A percentile compares a stretch with the other conserved stretches of the same genome.
phyloP scores from a whole-genome alignment of 2,113 vertebrate genomes.

The Corvus moneduloides region DNA sequence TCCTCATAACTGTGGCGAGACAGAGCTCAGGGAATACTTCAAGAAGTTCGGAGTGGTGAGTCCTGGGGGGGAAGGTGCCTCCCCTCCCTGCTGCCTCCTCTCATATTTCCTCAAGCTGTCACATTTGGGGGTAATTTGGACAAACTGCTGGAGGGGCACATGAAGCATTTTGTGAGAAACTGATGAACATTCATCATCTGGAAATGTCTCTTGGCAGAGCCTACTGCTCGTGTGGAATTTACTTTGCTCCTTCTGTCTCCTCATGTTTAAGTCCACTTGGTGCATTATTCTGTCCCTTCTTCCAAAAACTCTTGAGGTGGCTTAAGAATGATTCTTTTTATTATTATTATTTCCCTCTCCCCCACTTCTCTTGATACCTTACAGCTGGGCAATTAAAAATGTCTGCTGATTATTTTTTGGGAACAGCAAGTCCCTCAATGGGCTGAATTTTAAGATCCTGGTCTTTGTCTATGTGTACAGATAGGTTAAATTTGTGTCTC shows the following conservation, averaged over 20 bases:
- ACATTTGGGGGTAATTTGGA: background rate
- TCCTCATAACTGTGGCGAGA: slow-evolving; percentile 99
- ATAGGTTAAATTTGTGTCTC: background rate
- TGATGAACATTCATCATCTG: background rate
- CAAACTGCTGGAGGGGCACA: background rate
- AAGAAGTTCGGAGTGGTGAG: slow-evolving; percentile 99
- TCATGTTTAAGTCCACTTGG: background rate
- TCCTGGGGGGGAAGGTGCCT: slow-evolving; percentile 25
- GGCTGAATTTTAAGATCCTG: background rate
- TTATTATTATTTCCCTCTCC: background rate
- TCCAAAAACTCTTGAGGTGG: background rate
- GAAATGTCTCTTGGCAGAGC: background rate
- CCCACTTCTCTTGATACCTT: background rate
- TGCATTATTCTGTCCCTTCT: background rate
- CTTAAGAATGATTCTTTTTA: background rate
- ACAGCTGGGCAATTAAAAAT: background rate
- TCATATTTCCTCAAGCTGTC: background rate
- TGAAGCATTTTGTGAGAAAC: background rate
- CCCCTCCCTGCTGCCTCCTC: background rate
- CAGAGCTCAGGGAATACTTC: slow-evolving; percentile 99
- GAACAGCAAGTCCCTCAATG: background rate
- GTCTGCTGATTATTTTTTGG: background rate
- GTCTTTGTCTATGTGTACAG: accelerated
- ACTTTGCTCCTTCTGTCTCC: background rate
- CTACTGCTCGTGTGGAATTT: background rate